Conservation (phyloP, 2,888 invertebrate genomes). For the Chalcosyrphus nemorum region DNA sequence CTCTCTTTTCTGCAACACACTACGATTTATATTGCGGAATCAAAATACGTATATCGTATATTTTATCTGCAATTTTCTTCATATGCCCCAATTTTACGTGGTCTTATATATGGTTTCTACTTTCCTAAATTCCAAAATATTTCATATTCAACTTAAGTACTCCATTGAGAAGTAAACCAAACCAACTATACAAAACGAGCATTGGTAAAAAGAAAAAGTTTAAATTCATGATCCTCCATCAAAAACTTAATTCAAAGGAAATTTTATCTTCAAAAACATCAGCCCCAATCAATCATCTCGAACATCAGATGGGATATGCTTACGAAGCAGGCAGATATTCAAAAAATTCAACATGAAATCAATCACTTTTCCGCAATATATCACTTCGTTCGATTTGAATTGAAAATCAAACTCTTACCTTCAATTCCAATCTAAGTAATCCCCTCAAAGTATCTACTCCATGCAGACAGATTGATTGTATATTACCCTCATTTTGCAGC, state of each 20-base stretch:
- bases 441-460: background rate
- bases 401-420: slow-evolving; percentile 30
- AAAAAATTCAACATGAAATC: slow-evolving; percentile 1
- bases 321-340: background rate
- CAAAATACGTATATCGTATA: no score
- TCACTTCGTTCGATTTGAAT: slow-evolving; percentile 11
- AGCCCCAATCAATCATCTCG: slow-evolving; percentile 26
- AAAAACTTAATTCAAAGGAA: background rate
- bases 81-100: no score
- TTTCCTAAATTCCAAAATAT: background rate
- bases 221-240: background rate
- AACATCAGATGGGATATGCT: background rate
- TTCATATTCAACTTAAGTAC: background rate
- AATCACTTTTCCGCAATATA: slow-evolving; percentile 26
- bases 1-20: no score
- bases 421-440: slow-evolving; percentile 13
- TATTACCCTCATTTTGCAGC: background rate
- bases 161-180: background rate
- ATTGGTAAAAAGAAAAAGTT: background rate
- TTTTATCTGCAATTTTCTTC: no score
- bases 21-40: no score
- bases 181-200: background rate
- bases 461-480: slow-evolving; percentile 24
- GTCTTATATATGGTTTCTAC: no score
- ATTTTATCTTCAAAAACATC: slow-evolving; percentile 6